Base-by-base conservation (phyloP, 2,113 vertebrate genomes). In the Motacilla tschutschensis region DNA sequence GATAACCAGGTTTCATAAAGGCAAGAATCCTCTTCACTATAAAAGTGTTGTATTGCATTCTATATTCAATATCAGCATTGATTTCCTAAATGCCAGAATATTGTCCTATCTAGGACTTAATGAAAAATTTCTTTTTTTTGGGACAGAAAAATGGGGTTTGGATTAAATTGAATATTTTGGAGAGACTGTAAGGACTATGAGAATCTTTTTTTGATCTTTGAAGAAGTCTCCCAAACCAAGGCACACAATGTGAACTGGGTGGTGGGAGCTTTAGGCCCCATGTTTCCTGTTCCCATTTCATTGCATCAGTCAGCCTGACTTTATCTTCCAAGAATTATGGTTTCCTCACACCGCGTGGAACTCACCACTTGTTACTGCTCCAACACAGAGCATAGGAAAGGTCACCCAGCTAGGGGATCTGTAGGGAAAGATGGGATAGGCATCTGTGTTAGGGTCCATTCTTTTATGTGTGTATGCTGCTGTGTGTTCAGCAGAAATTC, bases 231-330 rank as follows among this genome's bases (percentile, higher is more conserved):
- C 41, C 36, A 72, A 44, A 35, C 24, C 1, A 4, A 79, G 22
- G 28, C 50, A 44, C 0, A 5, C 48, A 40, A 53, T 0, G 0
- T 48, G 60, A 41, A 11, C 31, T 66, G 11, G 33, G 8, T 48
- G 70, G 58, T 57, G 35, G 54, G 66, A 75, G 21, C 54, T 69
- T 33, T 18, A 59, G 70, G 59, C 64, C n/a, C 26, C 51, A 3
- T 6, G 47, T 58, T 78, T 85, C 26, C 2, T 71, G 59, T 76
- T 89, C 58, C 26, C 29, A 36, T 76, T 80, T 33, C 43, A 31
- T 54, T 81, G 35, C 40, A 58, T 54, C 46, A 44, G 10, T 53
- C 57, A 72, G 41, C 44, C 41, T 83, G 57, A 83, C 57, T 86
- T 81, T 54, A 41, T 60, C 46, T 92, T 60, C 82, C 82, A 90